Evolutionary conservation across 1,140 invertebrate species (phyloP), one percentile per base, ranked within the genome.

Genomic region (Hyphantria cunea): DNA sequence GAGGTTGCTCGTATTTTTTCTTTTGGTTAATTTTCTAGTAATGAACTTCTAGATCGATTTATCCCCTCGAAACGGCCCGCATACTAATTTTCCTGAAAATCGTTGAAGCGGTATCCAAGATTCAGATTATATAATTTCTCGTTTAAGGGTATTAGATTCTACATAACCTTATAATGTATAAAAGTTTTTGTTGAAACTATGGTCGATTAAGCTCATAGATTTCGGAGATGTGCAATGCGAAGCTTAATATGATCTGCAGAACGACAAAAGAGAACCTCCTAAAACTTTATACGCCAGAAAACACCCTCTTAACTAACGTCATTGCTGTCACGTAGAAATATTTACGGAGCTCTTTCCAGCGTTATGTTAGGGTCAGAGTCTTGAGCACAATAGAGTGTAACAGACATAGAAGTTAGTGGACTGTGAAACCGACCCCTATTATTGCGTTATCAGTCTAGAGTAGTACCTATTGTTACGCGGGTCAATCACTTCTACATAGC

Each of bases 391-490:
- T 56, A 32, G 53, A 56, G 31, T 47, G 45, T 56, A 41, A 41
- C 53, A 25, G 53, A 45, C 53, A 56, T 56, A 56, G 49, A 51
- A 59, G 14, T 65, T 25, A 65, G 41, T 59, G 33, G 49, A 65
- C 54, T 53, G 49, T 44, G 50, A 65, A 59, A 65, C 49, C 58
- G 41, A 51, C 64, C 49, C 42, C 48, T 44, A 60, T 66, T 66
- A 60, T 53, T 54, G 31, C 48, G 64, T 44, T 66, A 66, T 66
- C 64, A 66, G 64, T 60, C 34, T 66, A 37, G 34, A 66, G 50
- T 54, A 37, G 41, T 51, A 42, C 50, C 45, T 25, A 47, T 41
- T 39, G 34, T 53, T 15, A 64, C 58, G 49, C 62, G 53, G 53
- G 53, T 53, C 42, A 45, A 47, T 47, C 53, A 56, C 41, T 45